phyloP scores from a whole-genome alignment of 2,113 vertebrate species.

The Syrmaticus mikado region DNA sequence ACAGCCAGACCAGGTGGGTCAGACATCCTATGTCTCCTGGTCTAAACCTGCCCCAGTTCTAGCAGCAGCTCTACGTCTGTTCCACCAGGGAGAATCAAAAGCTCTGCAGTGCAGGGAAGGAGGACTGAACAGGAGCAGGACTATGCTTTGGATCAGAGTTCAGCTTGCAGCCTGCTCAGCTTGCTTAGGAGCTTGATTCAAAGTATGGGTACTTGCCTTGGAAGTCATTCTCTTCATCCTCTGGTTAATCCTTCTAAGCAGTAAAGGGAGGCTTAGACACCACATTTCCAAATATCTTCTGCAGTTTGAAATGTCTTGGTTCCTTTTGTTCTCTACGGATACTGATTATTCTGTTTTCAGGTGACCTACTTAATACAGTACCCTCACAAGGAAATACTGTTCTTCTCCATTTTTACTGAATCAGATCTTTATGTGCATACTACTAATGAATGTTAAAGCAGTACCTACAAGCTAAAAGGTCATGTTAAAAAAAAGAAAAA shows the following conservation, averaged over 20 bases:
- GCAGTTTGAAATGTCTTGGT: not conserved
- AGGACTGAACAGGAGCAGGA: not conserved
- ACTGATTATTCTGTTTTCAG: not conserved
- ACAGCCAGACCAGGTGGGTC: not conserved
- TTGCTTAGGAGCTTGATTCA: not conserved
- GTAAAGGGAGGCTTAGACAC: not conserved
- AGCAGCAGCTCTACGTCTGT: not conserved
- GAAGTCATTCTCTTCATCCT: not conserved
- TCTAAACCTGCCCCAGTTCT: not conserved
- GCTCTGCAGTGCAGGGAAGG: not conserved
- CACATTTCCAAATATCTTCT: not conserved
- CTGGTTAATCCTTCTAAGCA: not conserved
- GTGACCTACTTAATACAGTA: not conserved
- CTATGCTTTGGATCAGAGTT: not conserved
- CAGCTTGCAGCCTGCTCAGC: not conserved
- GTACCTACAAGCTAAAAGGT: not conserved
- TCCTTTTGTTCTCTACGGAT: not conserved
- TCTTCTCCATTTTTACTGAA: not conserved
- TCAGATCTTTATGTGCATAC: not conserved
- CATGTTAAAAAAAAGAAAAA: not conserved
- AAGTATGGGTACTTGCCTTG: not conserved
- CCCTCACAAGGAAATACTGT: not conserved
- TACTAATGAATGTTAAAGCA: not conserved
- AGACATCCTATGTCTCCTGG: not conserved
- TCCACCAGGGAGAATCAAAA: not conserved